Evolutionary conservation across 2,888 invertebrate species (phyloP).

Genomic region (Drosophila barbarae): DNA sequence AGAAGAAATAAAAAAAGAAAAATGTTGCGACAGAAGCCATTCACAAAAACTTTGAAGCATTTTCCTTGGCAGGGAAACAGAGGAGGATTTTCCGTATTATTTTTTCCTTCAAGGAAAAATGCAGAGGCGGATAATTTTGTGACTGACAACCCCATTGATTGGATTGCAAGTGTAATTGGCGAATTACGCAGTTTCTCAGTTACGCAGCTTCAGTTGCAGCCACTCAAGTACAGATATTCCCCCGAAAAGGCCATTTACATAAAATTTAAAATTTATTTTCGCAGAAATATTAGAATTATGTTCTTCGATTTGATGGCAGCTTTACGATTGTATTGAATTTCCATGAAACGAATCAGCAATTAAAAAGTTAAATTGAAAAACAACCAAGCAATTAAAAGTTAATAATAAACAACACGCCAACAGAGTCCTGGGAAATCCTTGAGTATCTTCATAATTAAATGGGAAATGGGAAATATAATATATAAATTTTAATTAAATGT

Average conservation of each 20-base stretch:
- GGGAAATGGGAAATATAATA: neutral
- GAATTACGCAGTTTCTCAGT: conserved; percentile 20
- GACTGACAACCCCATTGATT: conserved; percentile 16
- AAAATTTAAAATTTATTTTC: neutral
- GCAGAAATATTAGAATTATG: neutral
- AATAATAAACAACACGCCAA: neutral
- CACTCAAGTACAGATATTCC: conserved; percentile 1
- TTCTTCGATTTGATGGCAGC: neutral
- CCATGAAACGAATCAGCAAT: neutral
- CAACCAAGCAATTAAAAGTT: neutral
- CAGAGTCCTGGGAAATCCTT: neutral
- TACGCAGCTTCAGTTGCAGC: conserved; percentile 6
- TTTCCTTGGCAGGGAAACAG: neutral
- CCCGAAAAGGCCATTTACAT: neutral
- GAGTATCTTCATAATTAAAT: neutral
- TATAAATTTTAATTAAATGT: neutral
- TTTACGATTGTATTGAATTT: neutral
- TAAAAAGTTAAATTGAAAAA: neutral
- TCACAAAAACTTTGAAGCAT: conserved; percentile 25
- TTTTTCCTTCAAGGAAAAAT: neutral
- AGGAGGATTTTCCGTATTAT: neutral
- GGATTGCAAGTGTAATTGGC: conserved; percentile 19
- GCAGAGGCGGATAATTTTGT: conserved; percentile 3
- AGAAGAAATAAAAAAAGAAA: conserved; percentile 3
- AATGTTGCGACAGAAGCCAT: conserved; percentile 24